These are phyloP conservation scores for Parauchenoglanis punctatus DNA, from an alignment of 2,797 vertebrate species.

Conservation along the genomic window DNA sequence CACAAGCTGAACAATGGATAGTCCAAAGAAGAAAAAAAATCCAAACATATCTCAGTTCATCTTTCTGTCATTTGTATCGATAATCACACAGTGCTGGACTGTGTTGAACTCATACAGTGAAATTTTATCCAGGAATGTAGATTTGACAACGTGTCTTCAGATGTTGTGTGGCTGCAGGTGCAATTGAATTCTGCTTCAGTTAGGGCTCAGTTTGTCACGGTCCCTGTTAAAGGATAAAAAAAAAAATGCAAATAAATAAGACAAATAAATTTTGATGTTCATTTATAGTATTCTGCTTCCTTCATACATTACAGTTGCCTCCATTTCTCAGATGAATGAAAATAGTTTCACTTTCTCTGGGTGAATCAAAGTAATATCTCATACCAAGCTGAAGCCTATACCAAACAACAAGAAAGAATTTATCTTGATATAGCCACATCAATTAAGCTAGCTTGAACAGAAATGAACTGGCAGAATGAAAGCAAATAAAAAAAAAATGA, in stretches of 20 bases:
- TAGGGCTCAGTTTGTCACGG: conserved; percentile 25
- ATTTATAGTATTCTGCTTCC: background rate
- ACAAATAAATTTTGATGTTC: conserved; percentile 23
- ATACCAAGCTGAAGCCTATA: conserved; percentile 14
- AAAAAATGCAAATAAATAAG: background rate
- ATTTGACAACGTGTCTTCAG: conserved; percentile 33
- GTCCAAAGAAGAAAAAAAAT: conserved; percentile 14
- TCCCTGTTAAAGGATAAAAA: conserved; percentile 39
- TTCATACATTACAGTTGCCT: background rate
- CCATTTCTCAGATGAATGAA: conserved; percentile 16
- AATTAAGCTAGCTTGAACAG: background rate
- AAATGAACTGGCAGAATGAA: conserved; percentile 40
- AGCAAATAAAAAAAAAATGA: conserved; percentile 26
- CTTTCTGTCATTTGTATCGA: conserved; percentile 4
- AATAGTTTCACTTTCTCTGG: conserved; percentile 17
- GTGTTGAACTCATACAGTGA: conserved; percentile 22
- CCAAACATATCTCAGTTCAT: conserved; percentile 13
- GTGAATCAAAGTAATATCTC: background rate
- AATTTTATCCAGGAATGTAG: conserved; percentile 10
- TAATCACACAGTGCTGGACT: background rate
- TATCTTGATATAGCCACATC: background rate
- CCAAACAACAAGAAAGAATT: background rate
- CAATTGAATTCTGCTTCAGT: conserved; percentile 35
- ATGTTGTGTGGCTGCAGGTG: conserved; percentile 41
- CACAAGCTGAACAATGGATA: conserved; percentile 15